Conservation (phyloP, 2,797 vertebrate species). For the Notolepis coatsorum region DNA sequence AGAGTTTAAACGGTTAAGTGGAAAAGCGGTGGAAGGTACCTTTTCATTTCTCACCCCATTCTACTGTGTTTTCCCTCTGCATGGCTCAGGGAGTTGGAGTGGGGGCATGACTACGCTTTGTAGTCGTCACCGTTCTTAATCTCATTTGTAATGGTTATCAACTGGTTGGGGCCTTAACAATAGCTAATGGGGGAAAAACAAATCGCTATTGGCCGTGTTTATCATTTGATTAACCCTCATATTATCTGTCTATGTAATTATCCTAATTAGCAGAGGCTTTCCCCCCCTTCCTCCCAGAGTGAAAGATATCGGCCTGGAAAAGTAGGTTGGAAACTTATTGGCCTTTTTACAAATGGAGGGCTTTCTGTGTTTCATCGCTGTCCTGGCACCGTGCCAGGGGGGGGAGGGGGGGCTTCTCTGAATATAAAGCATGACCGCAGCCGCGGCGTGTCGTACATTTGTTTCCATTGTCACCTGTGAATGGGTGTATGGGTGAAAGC, state of each 20-base stretch:
- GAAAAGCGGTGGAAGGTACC: slow-evolving; percentile 20
- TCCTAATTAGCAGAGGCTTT: slow-evolving; percentile 72
- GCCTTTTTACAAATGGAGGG: slow-evolving; percentile 31
- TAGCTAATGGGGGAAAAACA: slow-evolving; percentile 81
- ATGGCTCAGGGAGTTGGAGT: slow-evolving; percentile 49
- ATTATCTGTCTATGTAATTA: slow-evolving; percentile 75
- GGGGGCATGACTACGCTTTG: slow-evolving; percentile 57
- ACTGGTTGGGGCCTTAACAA: slow-evolving; percentile 70
- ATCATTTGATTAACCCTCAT: slow-evolving; percentile 77
- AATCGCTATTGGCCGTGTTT: slow-evolving; percentile 74
- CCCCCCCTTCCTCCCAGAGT: slow-evolving; percentile 12
- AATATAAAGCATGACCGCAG: not conserved
- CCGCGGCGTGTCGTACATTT: not conserved
- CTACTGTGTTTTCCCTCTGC: slow-evolving; percentile 17
- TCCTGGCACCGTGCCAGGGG: not conserved
- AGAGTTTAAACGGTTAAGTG: slow-evolving; percentile 28
- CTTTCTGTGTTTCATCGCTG: not conserved
- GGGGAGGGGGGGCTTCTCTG: slow-evolving; percentile 3
- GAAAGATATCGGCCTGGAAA: slow-evolving; percentile 38
- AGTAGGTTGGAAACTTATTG: slow-evolving; percentile 24
- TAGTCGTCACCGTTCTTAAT: slow-evolving; percentile 77
- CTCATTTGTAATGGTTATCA: slow-evolving; percentile 81
- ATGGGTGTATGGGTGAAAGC: not conserved
- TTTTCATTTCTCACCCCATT: slow-evolving; percentile 28
- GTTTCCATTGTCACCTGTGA: not conserved